Base-by-base conservation (phyloP, 2,797 vertebrate species). In the Rhynchotus rufescens region DNA sequence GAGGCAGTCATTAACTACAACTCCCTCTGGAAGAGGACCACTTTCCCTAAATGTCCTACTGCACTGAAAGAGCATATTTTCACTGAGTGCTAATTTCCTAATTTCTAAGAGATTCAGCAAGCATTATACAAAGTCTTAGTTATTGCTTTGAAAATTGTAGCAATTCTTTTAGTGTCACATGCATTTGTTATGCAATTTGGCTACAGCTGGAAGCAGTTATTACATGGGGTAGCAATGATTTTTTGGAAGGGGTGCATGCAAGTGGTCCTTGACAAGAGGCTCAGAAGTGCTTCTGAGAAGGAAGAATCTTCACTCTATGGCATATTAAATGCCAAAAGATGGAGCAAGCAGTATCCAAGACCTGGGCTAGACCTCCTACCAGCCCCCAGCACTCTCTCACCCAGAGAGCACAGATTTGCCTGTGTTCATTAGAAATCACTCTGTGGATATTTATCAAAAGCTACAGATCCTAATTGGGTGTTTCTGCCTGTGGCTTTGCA, bases 381-480 rank as follows among this genome's bases (percentile, higher is more conserved):
- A 85, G 81, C 82, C 65, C 62, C n/a, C 45, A 54, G 59, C 80
- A 45, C 57, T 45, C 17, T 20, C 75, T 86, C 56, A 28, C 73
- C 57, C 60, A 49, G 52, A 36, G 69, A 85, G 61, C 62, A 34
- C 17, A 32, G 51, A 16, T 76, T 40, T 74, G 9, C 88, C 93
- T 12, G 1, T 6, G 32, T 23, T 72, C 87, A 77, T 93, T 93
- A 86, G 72, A 91, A 88, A 6, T 84, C 56, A 28, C 73, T 84
- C 71, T 2, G 15, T 1, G 3, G 84, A 4, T 77, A 92, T 90
- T 88, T 82, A 90, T 94, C 90, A 95, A 80, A 90, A 90, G 90
- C 84, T 61, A 67, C 82, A 86, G 88, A 88, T 5, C 86, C 86
- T 95, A 94, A 96, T 81, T 93, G 87, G 93, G 60, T 89, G 87